Evolutionary conservation across 1,140 invertebrate species (phyloP).

Genomic region (Bombus impatiens): DNA sequence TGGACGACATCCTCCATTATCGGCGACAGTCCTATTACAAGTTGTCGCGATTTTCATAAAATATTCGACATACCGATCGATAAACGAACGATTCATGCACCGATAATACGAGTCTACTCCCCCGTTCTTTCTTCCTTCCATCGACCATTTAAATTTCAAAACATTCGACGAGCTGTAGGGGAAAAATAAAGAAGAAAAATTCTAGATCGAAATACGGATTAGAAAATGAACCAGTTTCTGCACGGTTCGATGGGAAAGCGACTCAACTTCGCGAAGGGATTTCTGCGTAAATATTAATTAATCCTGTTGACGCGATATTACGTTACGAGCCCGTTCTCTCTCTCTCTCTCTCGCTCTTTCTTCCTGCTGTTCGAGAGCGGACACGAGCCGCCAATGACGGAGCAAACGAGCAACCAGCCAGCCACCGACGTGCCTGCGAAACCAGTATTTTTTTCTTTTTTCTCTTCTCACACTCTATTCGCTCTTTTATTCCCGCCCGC

Average conservation of each 20-base stretch:
- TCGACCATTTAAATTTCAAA: neutral
- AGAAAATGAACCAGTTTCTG: slow-evolving; percentile 10
- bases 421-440: slow-evolving; percentile 42
- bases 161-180: neutral
- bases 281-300: slow-evolving; percentile 45
- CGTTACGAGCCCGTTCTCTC: neutral
- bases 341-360: slow-evolving; percentile 22
- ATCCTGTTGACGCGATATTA: slow-evolving; percentile 23
- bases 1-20: neutral
- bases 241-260: neutral
- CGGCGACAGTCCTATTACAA: neutral
- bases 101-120: neutral
- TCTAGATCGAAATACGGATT: neutral
- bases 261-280: neutral
- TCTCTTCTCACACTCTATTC: slow-evolving; percentile 53
- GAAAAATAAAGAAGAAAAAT: neutral
- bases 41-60: neutral
- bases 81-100: neutral
- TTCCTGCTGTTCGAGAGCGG: slow-evolving; percentile 12
- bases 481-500: slow-evolving; percentile 45
- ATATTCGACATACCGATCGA: neutral
- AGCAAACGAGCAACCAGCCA: slow-evolving; percentile 10
- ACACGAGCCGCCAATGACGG: slow-evolving; percentile 38
- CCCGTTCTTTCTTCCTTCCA: neutral
- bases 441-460: slow-evolving; percentile 54